phyloP scores from a whole-genome alignment of 2,888 invertebrate genomes.

The Chirona hameri region DNA sequence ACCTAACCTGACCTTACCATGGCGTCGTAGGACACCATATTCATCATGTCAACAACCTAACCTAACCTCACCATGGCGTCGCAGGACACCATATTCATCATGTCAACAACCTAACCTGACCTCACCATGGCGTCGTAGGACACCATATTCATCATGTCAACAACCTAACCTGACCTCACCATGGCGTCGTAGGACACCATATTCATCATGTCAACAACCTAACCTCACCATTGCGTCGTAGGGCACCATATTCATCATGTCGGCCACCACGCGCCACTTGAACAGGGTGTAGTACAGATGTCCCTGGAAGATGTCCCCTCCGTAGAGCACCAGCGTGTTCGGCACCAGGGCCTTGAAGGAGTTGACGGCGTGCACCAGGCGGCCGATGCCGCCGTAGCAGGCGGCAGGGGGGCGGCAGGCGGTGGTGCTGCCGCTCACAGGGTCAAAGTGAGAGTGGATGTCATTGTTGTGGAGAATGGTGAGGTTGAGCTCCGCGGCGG shows the following conservation, averaged over 20 bases:
- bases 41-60: too few relatives aligned
- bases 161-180: too few relatives aligned
- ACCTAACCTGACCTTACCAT: too few relatives aligned
- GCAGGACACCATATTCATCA: too few relatives aligned
- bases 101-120: not conserved
- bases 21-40: too few relatives aligned
- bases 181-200: too few relatives aligned
- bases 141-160: too few relatives aligned
- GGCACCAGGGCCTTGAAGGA: not conserved
- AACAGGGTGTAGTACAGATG: not conserved
- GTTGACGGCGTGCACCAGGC: not conserved
- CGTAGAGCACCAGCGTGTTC: not conserved
- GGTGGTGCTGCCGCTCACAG: not conserved
- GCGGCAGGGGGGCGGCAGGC: not conserved
- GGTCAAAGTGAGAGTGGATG: not conserved
- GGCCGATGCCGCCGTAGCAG: not conserved
- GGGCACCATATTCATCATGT: too few relatives aligned
- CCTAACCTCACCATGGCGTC: too few relatives aligned
- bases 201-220: too few relatives aligned
- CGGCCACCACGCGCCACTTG: not conserved
- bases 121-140: too few relatives aligned
- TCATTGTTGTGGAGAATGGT: not conserved
- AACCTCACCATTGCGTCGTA: too few relatives aligned
- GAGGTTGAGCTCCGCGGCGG: not conserved
- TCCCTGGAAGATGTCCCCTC: constrained; percentile 4